These are phyloP conservation scores for Hydrophis major DNA, from an alignment of 2,797 vertebrate species.

Conservation along the genomic window DNA sequence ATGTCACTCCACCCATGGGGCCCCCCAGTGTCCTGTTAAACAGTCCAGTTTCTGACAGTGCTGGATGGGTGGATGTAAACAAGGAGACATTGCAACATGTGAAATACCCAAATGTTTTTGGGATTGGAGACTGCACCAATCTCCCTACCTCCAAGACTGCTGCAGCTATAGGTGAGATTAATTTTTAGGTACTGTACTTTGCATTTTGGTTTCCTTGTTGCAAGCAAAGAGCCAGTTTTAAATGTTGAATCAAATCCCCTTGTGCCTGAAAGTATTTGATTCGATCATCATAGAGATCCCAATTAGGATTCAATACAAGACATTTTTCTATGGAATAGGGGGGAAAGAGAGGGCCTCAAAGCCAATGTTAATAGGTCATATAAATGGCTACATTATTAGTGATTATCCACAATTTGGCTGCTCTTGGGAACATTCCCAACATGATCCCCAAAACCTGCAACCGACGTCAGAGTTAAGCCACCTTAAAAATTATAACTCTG, in stretches of 20 bases:
- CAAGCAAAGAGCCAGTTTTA: background rate
- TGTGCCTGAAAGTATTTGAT: background rate
- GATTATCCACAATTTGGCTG: background rate
- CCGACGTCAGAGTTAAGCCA: background rate
- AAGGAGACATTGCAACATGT: conserved; percentile 91
- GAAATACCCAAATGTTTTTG: conserved; percentile 90
- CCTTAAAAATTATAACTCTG: background rate
- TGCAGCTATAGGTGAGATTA: conserved; percentile 86
- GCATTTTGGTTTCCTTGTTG: background rate
- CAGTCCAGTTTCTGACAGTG: conserved; percentile 78
- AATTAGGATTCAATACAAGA: background rate
- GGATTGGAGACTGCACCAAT: conserved; percentile 95
- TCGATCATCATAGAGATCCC: background rate
- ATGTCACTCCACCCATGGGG: conserved; percentile 97
- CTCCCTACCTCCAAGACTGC: conserved; percentile 91
- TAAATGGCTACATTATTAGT: background rate
- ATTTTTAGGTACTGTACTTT: background rate
- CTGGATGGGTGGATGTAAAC: conserved; percentile 90
- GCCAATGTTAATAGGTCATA: background rate
- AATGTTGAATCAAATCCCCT: background rate
- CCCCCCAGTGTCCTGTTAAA: conserved; percentile 80
- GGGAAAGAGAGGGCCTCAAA: background rate
- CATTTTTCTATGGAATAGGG: background rate
- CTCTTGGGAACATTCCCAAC: background rate
- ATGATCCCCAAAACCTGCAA: background rate